phyloP scores from a whole-genome alignment of 2,888 invertebrate species.

The Chydorus sphaericus region DNA sequence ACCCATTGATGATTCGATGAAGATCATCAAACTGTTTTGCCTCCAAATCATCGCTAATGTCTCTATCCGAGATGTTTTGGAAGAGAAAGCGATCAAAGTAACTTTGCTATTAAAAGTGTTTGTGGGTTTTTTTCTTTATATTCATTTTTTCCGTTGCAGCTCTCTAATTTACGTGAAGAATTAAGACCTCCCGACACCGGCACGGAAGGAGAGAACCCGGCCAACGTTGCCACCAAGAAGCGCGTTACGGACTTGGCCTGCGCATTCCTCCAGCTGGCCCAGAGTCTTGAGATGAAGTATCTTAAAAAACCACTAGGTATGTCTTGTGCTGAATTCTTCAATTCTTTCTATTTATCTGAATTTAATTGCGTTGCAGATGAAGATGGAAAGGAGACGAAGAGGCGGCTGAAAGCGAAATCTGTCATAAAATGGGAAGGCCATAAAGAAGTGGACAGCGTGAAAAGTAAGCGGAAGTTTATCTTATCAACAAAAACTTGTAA shows the following conservation, averaged over 20 bases:
- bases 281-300: slow-evolving; percentile 69
- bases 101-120: no score
- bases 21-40: slow-evolving; percentile 62
- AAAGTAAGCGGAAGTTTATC: slow-evolving; percentile 7
- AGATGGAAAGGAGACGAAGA: slow-evolving; percentile 22
- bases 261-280: slow-evolving; percentile 70
- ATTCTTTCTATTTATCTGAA: not conserved
- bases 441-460: slow-evolving; percentile 9
- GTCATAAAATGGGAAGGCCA: slow-evolving; percentile 18
- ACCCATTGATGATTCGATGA: slow-evolving; percentile 52
- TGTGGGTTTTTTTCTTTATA: no score
- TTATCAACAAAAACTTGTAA: no score
- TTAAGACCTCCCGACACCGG: no score
- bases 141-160: no score
- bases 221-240: no score
- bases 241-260: slow-evolving; percentile 54
- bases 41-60: slow-evolving; percentile 79
- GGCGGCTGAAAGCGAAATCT: slow-evolving; percentile 18
- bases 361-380: slow-evolving; percentile 18
- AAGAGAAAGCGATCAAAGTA: slow-evolving; percentile 63
- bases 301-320: slow-evolving; percentile 65
- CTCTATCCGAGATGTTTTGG: slow-evolving; percentile 66
- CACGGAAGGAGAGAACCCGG: no score
- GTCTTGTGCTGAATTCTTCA: slow-evolving; percentile 15
- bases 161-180: slow-evolving; percentile 34